phyloP scores from a whole-genome alignment of 2,888 invertebrate genomes.

The Luffia ferchaultella region DNA sequence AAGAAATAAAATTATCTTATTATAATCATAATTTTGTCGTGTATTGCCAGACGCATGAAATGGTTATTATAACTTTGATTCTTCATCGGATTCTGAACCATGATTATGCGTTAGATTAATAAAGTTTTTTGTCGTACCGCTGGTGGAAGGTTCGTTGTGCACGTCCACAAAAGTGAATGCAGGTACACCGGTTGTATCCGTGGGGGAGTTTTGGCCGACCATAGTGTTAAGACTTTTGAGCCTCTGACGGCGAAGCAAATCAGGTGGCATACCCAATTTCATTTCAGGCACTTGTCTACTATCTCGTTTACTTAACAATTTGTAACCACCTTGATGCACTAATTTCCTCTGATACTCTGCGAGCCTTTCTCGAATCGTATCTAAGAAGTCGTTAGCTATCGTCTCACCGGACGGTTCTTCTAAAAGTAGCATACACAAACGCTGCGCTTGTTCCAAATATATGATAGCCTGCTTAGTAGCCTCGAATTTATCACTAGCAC shows the following conservation, averaged over 20 bases:
- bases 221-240: slow-evolving; percentile 36
- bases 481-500: slow-evolving; percentile 68
- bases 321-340: slow-evolving; percentile 42
- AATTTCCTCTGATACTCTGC: slow-evolving; percentile 50
- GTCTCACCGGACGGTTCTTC: slow-evolving; percentile 64
- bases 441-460: slow-evolving; percentile 75
- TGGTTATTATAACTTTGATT: slow-evolving; percentile 44
- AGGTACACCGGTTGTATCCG: slow-evolving; percentile 27
- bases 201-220: slow-evolving; percentile 38
- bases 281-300: slow-evolving; percentile 23
- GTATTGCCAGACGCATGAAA: no score
- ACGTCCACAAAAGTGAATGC: slow-evolving; percentile 49
- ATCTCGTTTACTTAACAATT: slow-evolving; percentile 41
- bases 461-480: slow-evolving; percentile 69
- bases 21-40: no score
- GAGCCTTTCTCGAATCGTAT: slow-evolving; percentile 61
- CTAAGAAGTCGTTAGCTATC: slow-evolving; percentile 60
- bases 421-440: slow-evolving; percentile 68
- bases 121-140: slow-evolving; percentile 8
- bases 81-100: slow-evolving; percentile 25
- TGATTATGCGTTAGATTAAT: slow-evolving; percentile 25
- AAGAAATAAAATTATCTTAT: no score
- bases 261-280: slow-evolving; percentile 21
- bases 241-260: slow-evolving; percentile 30
- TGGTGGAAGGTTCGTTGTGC: slow-evolving; percentile 26